Evolutionary conservation across 2,797 vertebrate species (phyloP), one percentile per base, ranked within the genome.

Genomic region (Phylloscopus collybita): DNA sequence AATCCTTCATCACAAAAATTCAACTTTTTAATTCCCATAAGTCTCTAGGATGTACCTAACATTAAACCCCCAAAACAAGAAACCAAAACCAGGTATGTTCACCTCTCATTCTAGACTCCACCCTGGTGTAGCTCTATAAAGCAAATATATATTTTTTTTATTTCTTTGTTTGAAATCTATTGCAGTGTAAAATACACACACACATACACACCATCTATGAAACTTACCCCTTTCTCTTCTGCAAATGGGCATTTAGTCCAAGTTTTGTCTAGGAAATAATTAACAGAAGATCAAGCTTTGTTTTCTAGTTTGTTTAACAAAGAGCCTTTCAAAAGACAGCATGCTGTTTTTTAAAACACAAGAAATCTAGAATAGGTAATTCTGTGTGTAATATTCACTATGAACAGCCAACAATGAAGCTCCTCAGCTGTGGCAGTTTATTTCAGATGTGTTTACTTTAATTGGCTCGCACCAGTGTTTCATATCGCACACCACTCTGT

Each of bases 1-100:
- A 96, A 96, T 88, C 91, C 71, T 88, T 69, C 71, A 95, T 93
- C 64, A 90, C 42, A 92, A 88, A 93, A 95, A 88, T 80, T 80
- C 82, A 81, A 42, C 93, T 92, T 83, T 93, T 73, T 71, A 92
- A 97, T 94, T 83, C 26, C 45, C 90, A 93, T 20, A 75, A 94
- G 74, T 84, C 74, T 84, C 38, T 67, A 80, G 80, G 74, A 82
- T 87, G 38, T 82, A 80, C 90, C 60, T 88, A 88, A 88, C 88
- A 87, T 65, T 82, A 91, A 94, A 95, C 10, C 21, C 16, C 74
- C 83, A 8, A 94, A 96, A 73, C 32, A 93, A 86, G 49, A 94
- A 95, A 90, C 70, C 70, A 81, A 90, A 81, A n/a, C 45, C 60
- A 91, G 86, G 44, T 80, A 80, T 6, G n/a, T 78, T 95, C 71